Conservation (phyloP, 2,797 vertebrate genomes). For the Falco columbarius region DNA sequence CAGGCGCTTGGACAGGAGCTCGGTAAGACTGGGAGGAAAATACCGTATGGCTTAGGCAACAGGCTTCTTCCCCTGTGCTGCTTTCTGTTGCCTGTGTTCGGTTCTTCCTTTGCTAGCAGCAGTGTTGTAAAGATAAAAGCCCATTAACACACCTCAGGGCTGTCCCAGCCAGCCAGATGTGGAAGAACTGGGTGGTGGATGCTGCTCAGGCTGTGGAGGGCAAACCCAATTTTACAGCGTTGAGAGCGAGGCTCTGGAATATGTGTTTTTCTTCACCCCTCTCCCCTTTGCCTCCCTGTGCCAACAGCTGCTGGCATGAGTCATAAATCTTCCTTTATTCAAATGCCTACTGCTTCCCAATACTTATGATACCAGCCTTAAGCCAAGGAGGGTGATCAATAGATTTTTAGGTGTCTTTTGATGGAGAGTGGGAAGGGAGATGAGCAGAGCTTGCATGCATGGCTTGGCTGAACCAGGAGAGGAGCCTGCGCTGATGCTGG, state of each 20-base stretch:
- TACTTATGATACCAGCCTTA: not conserved
- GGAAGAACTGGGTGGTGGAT: not conserved
- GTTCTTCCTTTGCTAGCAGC: not conserved
- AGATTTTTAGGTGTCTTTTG: not conserved
- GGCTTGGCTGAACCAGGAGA: not conserved
- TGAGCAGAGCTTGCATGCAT: accelerated
- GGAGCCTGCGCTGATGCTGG: not conserved
- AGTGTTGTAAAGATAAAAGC: not conserved
- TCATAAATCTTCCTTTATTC: conserved; percentile 6
- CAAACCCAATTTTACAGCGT: not conserved
- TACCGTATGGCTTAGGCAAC: accelerated
- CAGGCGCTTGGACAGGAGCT: not conserved
- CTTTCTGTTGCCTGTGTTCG: not conserved
- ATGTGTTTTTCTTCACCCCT: not conserved
- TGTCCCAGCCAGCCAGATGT: not conserved
- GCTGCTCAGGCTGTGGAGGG: not conserved
- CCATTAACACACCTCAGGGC: not conserved
- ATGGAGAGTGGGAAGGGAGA: not conserved
- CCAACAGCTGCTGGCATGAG: conserved; percentile 22
- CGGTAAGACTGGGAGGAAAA: not conserved
- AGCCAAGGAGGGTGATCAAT: not conserved
- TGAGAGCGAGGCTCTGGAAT: not conserved
- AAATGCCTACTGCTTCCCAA: not conserved
- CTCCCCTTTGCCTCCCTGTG: not conserved
- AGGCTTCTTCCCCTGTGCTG: not conserved